phyloP scores from a whole-genome alignment of 2,797 vertebrate species.

The Pitangus sulphuratus region DNA sequence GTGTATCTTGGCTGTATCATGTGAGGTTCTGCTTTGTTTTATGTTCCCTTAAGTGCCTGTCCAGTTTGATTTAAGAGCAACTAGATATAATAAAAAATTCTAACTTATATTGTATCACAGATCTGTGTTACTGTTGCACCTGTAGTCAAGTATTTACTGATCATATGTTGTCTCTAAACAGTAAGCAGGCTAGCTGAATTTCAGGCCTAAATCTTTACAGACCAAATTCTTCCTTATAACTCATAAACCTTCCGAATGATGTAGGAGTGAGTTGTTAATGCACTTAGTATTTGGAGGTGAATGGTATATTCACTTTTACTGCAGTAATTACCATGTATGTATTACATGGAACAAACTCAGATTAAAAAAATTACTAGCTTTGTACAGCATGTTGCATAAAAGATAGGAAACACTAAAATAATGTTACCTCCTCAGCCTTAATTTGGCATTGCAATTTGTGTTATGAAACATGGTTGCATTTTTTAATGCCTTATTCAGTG shows the following conservation, averaged over 20 bases:
- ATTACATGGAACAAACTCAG: neutral
- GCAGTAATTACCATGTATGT: neutral
- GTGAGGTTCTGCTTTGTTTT: neutral
- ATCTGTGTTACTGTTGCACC: neutral
- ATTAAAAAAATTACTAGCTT: neutral
- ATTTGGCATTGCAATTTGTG: neutral
- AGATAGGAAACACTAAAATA: neutral
- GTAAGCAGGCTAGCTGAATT: neutral
- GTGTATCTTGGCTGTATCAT: neutral
- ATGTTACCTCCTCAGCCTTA: neutral
- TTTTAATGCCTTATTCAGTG: neutral
- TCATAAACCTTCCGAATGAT: neutral
- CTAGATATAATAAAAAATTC: neutral
- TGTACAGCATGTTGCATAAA: neutral
- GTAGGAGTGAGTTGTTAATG: neutral
- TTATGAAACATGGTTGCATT: neutral
- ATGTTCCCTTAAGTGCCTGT: neutral
- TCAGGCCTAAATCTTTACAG: neutral
- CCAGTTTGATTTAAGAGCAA: neutral
- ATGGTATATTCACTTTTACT: neutral
- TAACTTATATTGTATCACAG: neutral
- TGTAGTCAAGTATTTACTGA: neutral
- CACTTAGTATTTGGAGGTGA: neutral
- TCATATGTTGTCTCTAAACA: neutral
- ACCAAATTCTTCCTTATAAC: neutral